Evolutionary conservation across 2,888 invertebrate species (phyloP).

Genomic region (Mechanitis messenoides): DNA sequence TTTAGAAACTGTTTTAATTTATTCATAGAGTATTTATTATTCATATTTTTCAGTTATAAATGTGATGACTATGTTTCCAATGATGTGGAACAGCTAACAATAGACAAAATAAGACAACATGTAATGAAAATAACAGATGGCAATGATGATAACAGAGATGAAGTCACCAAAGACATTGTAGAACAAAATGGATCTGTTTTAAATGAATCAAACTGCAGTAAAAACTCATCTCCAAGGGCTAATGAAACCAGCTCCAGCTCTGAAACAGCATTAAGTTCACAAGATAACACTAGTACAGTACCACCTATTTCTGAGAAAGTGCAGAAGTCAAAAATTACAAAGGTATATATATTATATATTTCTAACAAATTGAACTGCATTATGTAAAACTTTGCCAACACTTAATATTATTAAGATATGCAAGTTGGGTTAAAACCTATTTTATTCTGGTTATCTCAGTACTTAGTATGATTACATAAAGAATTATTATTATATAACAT

Average conservation of each 20-base stretch:
- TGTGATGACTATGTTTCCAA: constrained; percentile 89
- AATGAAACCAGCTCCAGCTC: constrained; percentile 33
- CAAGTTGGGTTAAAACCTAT: too few species aligned
- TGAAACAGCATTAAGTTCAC: constrained; percentile 40
- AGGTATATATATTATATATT: constrained; percentile 43
- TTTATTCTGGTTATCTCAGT: too few species aligned
- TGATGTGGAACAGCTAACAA: constrained; percentile 76
- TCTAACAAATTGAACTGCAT: neutral
- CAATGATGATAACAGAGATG: constrained; percentile 40
- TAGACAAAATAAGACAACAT: constrained; percentile 76
- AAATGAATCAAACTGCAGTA: constrained; percentile 24
- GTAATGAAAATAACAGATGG: constrained; percentile 51
- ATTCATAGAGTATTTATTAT: neutral
- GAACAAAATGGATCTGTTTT: constrained; percentile 37
- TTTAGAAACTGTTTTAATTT: too few species aligned
- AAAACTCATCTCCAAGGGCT: constrained; percentile 29
- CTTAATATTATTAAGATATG: too few species aligned
- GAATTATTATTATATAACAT: too few species aligned
- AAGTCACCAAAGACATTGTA: constrained; percentile 36
- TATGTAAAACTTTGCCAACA: too few species aligned
- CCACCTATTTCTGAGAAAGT: constrained; percentile 35
- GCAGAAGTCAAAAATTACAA: constrained; percentile 50
- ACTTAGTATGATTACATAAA: too few species aligned
- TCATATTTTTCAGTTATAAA: constrained; percentile 77
- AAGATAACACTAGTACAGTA: constrained; percentile 37